Evolutionary conservation across 1,140 invertebrate species (phyloP).

Genomic region (Tribolium madens): DNA sequence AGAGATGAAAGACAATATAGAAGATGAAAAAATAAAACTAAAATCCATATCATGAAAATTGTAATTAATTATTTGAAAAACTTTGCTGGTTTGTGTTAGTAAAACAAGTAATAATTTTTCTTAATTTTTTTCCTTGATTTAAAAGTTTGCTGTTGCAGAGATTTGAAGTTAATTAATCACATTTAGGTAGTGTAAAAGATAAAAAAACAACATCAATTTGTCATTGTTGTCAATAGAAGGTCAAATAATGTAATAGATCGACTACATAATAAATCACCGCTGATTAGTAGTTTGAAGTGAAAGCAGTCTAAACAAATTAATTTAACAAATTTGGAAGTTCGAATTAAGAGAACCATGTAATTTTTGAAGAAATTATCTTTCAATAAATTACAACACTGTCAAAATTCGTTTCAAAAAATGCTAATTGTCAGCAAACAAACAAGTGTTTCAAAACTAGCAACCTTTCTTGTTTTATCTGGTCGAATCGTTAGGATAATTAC

Average conservation of each 20-base stretch:
- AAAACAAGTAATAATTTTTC: too few relatives aligned
- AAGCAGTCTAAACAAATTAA: conserved; percentile 6
- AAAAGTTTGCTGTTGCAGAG: neutral
- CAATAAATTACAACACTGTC: neutral
- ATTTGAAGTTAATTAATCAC: neutral
- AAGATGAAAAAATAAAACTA: too few relatives aligned
- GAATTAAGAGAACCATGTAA: neutral
- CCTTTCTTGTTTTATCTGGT: conserved; percentile 1
- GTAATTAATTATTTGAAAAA: too few relatives aligned
- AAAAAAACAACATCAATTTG: neutral
- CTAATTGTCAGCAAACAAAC: neutral
- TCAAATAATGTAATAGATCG: neutral
- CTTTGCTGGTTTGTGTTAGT: too few relatives aligned
- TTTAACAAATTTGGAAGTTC: neutral
- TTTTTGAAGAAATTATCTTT: neutral
- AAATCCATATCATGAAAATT: too few relatives aligned
- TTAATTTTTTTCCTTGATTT: too few relatives aligned
- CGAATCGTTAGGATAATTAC: conserved; percentile 17
- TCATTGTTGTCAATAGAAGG: conserved; percentile 24
- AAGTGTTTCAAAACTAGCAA: neutral
- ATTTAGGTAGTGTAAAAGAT: neutral
- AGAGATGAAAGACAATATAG: too few relatives aligned
- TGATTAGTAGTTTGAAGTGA: neutral
- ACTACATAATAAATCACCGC: neutral
- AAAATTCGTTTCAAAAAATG: too few relatives aligned